Conservation (phyloP, 2,113 vertebrate species). For the Rhinoderma darwinii region DNA sequence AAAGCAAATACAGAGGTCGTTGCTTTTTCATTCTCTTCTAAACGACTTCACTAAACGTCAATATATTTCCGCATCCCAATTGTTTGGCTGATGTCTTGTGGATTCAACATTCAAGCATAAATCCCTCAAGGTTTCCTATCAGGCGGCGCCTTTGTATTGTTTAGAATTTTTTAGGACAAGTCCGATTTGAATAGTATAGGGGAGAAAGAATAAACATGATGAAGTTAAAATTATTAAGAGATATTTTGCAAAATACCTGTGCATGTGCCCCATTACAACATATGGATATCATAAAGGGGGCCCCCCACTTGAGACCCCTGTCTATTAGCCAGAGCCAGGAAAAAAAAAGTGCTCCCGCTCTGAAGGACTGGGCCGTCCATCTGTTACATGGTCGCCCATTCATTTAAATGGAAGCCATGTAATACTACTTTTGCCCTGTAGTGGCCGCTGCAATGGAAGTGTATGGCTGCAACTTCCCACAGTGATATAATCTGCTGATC, state of each 20-base stretch:
- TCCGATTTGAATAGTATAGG: background rate
- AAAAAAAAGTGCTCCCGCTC: background rate
- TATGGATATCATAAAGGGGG: background rate
- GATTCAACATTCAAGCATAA: constrained; percentile 30
- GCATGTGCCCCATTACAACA: no score
- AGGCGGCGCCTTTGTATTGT: background rate
- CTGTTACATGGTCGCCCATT: background rate
- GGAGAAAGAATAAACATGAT: background rate
- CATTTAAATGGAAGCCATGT: background rate
- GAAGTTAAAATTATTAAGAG: background rate
- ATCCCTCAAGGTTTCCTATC: constrained; percentile 30
- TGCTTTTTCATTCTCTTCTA: constrained; percentile 51
- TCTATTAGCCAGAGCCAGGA: background rate
- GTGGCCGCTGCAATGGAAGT: background rate
- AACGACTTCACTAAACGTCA: constrained; percentile 58
- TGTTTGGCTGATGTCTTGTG: constrained; percentile 40
- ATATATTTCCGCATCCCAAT: constrained; percentile 53
- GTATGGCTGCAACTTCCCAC: background rate
- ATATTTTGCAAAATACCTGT: background rate
- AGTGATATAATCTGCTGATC: background rate
- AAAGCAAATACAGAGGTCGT: constrained; percentile 41
- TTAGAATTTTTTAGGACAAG: constrained; percentile 4
- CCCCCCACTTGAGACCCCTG: background rate
- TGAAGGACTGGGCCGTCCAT: background rate
- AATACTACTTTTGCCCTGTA: background rate